Evolutionary conservation across 2,888 invertebrate species (phyloP).

Genomic region (Drosophila merina): DNA sequence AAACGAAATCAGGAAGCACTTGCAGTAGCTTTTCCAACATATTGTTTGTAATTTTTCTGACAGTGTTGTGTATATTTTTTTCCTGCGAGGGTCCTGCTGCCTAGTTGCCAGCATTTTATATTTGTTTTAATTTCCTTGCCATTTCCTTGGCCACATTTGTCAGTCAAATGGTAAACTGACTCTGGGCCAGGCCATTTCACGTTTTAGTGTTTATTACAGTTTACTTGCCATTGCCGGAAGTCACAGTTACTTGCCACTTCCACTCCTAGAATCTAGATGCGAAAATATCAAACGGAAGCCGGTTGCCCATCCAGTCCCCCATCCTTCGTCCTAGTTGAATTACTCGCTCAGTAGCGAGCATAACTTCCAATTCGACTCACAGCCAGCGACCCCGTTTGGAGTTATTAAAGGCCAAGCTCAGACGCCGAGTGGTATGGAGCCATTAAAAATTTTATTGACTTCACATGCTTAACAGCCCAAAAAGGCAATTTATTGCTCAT

Average conservation of each 20-base stretch:
- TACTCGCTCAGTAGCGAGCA: constrained; percentile 23
- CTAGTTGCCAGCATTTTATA: constrained; percentile 69
- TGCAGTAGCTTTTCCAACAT: no score
- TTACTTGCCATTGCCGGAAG: constrained; percentile 63
- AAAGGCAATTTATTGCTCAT: constrained; percentile 43
- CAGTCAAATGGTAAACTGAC: constrained; percentile 68
- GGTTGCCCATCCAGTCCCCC: constrained; percentile 22
- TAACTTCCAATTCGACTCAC: constrained; percentile 6
- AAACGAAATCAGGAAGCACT: no score
- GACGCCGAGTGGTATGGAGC: constrained; percentile 18
- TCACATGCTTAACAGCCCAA: constrained; percentile 40
- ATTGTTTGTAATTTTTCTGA: not conserved
- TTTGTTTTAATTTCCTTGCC: constrained; percentile 78
- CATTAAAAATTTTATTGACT: constrained; percentile 68
- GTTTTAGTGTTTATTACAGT: constrained; percentile 74
- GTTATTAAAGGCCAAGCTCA: constrained; percentile 35
- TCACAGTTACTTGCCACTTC: constrained; percentile 76
- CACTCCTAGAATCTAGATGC: constrained; percentile 34
- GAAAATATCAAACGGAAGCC: constrained; percentile 61
- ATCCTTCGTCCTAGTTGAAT: constrained; percentile 23
- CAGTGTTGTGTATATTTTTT: constrained; percentile 13
- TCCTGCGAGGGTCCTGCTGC: constrained; percentile 17
- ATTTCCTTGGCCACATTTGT: constrained; percentile 77
- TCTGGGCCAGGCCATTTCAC: constrained; percentile 63
- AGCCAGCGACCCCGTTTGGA: constrained; percentile 3